Conservation (phyloP, 1,140 invertebrate genomes). For the Diabrotica virgifera region DNA sequence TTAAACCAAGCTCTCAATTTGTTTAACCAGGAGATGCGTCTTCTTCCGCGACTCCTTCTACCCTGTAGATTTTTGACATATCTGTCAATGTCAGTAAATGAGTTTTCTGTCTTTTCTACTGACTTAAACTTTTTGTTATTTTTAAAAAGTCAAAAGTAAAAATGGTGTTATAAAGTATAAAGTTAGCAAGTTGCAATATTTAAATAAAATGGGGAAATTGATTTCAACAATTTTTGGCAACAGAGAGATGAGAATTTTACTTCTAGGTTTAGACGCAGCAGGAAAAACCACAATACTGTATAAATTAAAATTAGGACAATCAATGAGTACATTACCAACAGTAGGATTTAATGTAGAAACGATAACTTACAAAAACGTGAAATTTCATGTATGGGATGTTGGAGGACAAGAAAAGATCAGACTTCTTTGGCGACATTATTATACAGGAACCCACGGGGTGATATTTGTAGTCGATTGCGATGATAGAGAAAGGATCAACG, state of each 20-base stretch:
- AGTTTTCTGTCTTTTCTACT: too few relatives aligned
- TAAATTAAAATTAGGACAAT: conserved; percentile 96
- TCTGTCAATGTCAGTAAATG: too few relatives aligned
- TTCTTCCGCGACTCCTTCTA: too few relatives aligned
- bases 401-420: conserved; percentile 99
- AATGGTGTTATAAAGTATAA: too few relatives aligned
- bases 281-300: conserved; percentile 98
- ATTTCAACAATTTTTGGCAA: conserved; percentile 99
- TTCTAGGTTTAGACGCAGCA: conserved; percentile 97
- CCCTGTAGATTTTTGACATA: too few relatives aligned
- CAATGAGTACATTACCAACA: conserved; percentile 96
- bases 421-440: conserved; percentile 97
- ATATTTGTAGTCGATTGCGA: conserved; percentile 99
- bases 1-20: too few relatives aligned
- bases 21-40: too few relatives aligned
- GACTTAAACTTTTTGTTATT: too few relatives aligned
- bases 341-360: conserved; percentile 99
- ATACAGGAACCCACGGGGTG: conserved; percentile 82
- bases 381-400: conserved; percentile 99
- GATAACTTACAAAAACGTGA: conserved; percentile 99
- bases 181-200: too few relatives aligned
- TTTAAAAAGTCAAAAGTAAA: too few relatives aligned
- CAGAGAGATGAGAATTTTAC: conserved; percentile 99
- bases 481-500: conserved; percentile 94
- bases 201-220: conserved; percentile 87